phyloP scores from a whole-genome alignment of 2,113 vertebrate species.

The Lagopus leucura region DNA sequence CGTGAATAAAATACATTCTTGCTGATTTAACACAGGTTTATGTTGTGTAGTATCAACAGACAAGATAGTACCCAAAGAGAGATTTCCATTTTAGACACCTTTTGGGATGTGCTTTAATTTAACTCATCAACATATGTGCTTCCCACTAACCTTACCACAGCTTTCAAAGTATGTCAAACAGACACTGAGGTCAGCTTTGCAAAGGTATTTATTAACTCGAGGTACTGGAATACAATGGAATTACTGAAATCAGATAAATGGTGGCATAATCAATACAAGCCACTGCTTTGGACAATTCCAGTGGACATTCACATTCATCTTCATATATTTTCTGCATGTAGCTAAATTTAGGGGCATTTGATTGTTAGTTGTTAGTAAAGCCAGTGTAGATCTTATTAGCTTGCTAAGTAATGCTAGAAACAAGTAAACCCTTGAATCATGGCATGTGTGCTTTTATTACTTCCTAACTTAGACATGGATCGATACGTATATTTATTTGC shows the following conservation, averaged over 20 bases:
- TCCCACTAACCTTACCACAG: neutral
- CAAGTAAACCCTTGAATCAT: neutral
- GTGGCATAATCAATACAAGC: neutral
- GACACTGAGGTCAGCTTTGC: neutral
- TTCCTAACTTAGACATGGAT: neutral
- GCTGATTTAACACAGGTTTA: neutral
- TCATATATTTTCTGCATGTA: neutral
- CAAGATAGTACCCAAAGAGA: neutral
- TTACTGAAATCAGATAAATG: slow-evolving; percentile 8
- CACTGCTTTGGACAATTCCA: slow-evolving; percentile 28
- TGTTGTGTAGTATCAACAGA: neutral
- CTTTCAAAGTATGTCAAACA: neutral
- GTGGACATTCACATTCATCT: neutral
- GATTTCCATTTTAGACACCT: neutral
- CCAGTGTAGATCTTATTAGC: neutral
- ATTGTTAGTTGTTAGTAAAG: neutral
- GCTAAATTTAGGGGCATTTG: neutral
- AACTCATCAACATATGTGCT: neutral
- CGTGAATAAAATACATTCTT: neutral
- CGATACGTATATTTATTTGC: neutral
- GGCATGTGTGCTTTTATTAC: neutral
- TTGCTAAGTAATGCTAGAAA: neutral
- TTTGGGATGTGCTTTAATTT: neutral
- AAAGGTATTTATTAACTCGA: neutral
- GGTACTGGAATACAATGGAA: neutral